phyloP scores from a whole-genome alignment of 2,113 vertebrate species.

The Eptesicus fuscus region DNA sequence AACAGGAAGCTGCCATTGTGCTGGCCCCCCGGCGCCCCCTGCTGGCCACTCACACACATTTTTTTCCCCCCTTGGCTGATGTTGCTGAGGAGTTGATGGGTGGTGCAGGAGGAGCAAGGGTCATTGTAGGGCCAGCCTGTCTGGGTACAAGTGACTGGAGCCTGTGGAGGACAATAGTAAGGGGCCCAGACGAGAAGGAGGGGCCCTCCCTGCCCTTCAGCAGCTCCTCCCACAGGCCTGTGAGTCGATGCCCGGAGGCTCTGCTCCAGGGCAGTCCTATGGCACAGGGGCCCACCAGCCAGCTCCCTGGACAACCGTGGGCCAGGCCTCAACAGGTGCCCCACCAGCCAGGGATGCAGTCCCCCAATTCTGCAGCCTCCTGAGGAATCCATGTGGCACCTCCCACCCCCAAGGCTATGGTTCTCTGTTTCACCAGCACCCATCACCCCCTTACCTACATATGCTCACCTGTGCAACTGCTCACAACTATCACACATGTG shows the following conservation, averaged over 20 bases:
- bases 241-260: not conserved
- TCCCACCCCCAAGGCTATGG: not conserved
- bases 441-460: not conserved
- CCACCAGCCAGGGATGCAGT: not conserved
- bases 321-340: constrained; percentile 49
- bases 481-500: not conserved
- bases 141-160: not conserved
- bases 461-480: not conserved
- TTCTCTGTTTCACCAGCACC: not conserved
- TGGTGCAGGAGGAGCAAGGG: not conserved
- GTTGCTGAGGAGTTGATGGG: constrained; percentile 21
- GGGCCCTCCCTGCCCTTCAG: not conserved
- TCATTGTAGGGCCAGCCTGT: constrained; percentile 38
- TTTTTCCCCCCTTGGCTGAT: not conserved
- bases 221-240: not conserved
- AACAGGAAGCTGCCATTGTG: not conserved
- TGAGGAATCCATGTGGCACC: not conserved
- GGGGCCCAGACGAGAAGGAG: not conserved
- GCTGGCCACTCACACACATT: constrained; percentile 32
- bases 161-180: not conserved
- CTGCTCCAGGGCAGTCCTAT: not conserved
- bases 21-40: constrained; percentile 23
- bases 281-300: not conserved
- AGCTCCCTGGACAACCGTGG: not conserved
- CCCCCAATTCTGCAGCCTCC: not conserved